A percentile compares a stretch with the other conserved stretches of the same genome.
phyloP scores from a whole-genome alignment of 2,888 invertebrate genomes.

The Rhagophthalmus giganteus region DNA sequence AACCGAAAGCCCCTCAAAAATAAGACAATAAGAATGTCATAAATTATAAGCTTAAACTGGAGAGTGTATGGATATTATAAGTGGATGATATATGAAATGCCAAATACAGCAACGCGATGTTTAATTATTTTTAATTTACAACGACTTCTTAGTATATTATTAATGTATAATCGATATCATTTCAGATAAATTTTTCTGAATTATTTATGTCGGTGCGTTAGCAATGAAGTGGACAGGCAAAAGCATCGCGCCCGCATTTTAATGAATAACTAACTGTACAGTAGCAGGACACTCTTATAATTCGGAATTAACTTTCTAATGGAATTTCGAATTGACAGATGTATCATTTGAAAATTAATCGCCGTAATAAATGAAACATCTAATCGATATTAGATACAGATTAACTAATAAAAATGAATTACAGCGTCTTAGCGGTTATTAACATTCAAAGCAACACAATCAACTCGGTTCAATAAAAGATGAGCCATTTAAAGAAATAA shows the following conservation, averaged over 20 bases:
- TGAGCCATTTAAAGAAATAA: conserved; percentile 9
- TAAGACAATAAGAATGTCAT: conserved; percentile 26
- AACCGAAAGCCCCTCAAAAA: conserved; percentile 18
- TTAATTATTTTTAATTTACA: conserved; percentile 53
- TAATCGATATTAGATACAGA: not conserved
- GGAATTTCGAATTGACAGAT: not conserved
- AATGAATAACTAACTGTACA: conserved; percentile 12
- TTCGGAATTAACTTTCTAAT: conserved; percentile 3
- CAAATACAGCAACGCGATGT: conserved; percentile 39
- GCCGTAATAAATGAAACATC: not conserved
- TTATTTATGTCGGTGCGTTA: conserved; percentile 22
- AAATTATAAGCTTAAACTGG: conserved; percentile 25
- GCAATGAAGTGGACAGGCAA: conserved; percentile 12
- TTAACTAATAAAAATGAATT: not conserved
- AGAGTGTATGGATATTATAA: conserved; percentile 24
- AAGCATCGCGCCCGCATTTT: conserved; percentile 8
- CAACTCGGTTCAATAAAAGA: conserved; percentile 3
- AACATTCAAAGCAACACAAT: conserved; percentile 5
- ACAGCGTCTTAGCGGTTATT: not conserved
- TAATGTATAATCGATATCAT: conserved; percentile 51
- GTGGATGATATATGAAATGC: conserved; percentile 31
- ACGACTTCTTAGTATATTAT: conserved; percentile 48
- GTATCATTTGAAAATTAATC: conserved; percentile 1
- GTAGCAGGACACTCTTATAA: conserved; percentile 5
- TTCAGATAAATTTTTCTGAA: conserved; percentile 40